phyloP scores from a whole-genome alignment of 2,888 invertebrate genomes.

The Tiliacea aurago region DNA sequence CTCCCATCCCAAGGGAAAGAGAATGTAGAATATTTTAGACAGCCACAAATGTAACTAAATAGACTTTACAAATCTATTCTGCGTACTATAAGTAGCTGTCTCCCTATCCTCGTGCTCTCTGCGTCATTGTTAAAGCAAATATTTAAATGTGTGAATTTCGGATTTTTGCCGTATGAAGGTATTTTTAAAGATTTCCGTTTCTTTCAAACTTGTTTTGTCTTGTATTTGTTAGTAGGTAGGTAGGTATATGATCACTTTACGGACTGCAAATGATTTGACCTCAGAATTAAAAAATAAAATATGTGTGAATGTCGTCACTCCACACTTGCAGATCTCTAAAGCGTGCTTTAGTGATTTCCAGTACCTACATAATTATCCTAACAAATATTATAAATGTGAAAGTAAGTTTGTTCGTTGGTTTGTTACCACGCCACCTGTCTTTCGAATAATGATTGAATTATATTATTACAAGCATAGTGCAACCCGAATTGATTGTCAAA shows the following conservation, averaged over 20 bases:
- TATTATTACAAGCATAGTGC: no score
- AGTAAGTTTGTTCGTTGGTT: no score
- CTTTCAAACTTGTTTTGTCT: not conserved
- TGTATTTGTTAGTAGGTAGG: not conserved
- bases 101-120: no score
- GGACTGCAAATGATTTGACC: not conserved
- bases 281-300: not conserved
- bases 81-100: not conserved
- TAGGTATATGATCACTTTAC: no score
- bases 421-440: no score
- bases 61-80: not conserved
- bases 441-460: no score
- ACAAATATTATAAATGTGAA: no score
- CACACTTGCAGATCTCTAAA: not conserved
- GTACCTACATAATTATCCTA: not conserved
- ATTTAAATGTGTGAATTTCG: not conserved
- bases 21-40: conserved; percentile 27
- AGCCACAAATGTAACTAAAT: conserved; percentile 17
- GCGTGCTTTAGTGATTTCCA: not conserved
- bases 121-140: not conserved
- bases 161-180: not conserved
- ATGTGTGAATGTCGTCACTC: not conserved
- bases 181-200: not conserved
- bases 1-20: not conserved
- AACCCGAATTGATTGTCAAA: no score